Evolutionary conservation across 2,888 invertebrate genomes (phyloP).

Genomic region (Salticus scenicus): DNA sequence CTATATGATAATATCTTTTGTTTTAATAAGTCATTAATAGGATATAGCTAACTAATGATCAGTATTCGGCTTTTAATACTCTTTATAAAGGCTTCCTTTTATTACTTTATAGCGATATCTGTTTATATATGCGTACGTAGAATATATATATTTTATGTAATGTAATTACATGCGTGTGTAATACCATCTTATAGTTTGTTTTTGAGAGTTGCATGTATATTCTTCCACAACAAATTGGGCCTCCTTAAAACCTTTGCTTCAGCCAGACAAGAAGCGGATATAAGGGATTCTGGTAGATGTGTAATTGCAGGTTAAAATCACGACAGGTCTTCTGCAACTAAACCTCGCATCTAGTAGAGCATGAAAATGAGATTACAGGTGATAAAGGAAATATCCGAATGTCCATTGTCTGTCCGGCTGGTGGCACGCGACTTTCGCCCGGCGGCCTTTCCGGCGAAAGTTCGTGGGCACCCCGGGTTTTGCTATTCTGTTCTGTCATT

Average conservation of each 20-base stretch:
- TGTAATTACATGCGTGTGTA: too few relatives aligned
- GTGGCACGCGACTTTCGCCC: conserved; percentile 35
- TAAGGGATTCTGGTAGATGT: background rate
- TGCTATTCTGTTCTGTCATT: background rate
- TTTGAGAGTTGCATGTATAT: too few relatives aligned
- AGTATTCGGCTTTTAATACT: too few relatives aligned
- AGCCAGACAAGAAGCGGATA: background rate
- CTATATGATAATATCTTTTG: too few relatives aligned
- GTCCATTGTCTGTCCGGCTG: conserved; percentile 4
- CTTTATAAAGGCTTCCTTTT: too few relatives aligned
- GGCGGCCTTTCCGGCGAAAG: conserved; percentile 43
- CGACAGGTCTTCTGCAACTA: too few relatives aligned
- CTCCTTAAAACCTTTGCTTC: background rate
- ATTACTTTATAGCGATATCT: too few relatives aligned
- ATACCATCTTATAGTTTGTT: too few relatives aligned
- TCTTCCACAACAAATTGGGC: background rate
- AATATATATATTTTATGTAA: too few relatives aligned
- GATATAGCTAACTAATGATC: too few relatives aligned
- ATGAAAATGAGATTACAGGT: conserved; percentile 1
- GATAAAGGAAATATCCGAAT: background rate
- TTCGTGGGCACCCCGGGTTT: background rate
- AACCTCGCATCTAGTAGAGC: background rate
- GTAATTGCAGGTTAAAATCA: background rate
- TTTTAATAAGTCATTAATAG: too few relatives aligned
- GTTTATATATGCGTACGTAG: too few relatives aligned